phyloP scores from a whole-genome alignment of 2,888 invertebrate species.

The Rhodophaea formosa region DNA sequence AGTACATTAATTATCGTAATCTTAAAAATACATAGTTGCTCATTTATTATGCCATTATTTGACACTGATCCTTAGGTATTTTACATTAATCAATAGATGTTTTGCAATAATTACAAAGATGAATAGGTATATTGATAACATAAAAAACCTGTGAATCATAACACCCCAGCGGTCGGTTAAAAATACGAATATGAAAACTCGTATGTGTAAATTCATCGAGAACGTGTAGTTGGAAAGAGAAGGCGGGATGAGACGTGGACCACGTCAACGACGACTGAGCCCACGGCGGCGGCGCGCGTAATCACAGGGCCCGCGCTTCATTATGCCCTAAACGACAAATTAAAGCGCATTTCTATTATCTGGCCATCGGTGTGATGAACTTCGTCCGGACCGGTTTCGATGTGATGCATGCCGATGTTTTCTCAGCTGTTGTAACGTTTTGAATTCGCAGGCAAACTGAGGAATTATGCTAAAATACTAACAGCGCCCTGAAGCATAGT shows the following conservation, averaged over 20 bases:
- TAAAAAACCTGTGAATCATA: background rate
- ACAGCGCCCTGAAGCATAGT: background rate
- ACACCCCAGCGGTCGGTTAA: background rate
- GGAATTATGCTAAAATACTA: conserved; percentile 57
- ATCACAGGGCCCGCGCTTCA: conserved; percentile 81
- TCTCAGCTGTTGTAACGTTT: conserved; percentile 46
- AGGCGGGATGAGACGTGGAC: conserved; percentile 42
- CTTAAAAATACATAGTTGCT: no score
- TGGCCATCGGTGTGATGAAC: conserved; percentile 67
- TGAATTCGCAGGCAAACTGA: conserved; percentile 36
- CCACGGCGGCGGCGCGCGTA: conserved; percentile 76
- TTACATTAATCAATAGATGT: no score
- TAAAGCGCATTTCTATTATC: conserved; percentile 81
- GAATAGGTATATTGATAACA: no score
- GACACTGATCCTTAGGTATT: no score
- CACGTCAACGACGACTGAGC: conserved; percentile 80
- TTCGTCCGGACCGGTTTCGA: conserved; percentile 56
- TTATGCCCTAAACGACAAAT: conserved; percentile 81
- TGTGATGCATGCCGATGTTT: conserved; percentile 26
- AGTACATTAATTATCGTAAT: no score
- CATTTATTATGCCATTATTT: no score
- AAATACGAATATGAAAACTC: background rate
- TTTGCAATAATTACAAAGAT: no score
- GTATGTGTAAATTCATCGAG: conserved; percentile 9
- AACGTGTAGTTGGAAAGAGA: conserved; percentile 18